Percentiles rank a stretch among this genome's conserved stretches.
phyloP scores from a whole-genome alignment of 2,888 invertebrate genomes.

The Hyposoter didymator region DNA sequence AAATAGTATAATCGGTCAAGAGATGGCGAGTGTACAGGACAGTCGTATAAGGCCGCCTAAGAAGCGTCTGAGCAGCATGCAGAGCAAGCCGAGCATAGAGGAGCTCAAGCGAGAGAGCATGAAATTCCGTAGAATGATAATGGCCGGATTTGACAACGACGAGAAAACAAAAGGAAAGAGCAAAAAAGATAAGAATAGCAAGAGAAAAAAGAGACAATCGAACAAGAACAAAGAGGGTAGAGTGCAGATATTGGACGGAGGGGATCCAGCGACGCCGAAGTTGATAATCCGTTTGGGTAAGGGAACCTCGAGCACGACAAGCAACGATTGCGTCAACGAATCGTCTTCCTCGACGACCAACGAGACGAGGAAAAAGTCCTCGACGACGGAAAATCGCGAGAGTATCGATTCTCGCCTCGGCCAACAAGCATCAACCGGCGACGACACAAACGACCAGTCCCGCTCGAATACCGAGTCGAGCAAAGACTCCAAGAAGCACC shows the following conservation, averaged over 20 bases:
- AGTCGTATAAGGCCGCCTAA: conserved; percentile 89
- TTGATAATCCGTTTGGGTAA: conserved; percentile 90
- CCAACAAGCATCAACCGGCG: conserved; percentile 64
- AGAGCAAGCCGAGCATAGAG: conserved; percentile 88
- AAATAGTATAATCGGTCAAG: conserved; percentile 85
- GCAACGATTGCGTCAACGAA: conserved; percentile 47
- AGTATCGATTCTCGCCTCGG: conserved; percentile 74
- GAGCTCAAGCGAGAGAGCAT: conserved; percentile 93
- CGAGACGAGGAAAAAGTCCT: conserved; percentile 32
- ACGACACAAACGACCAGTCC: conserved; percentile 69
- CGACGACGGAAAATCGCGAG: conserved; percentile 51
- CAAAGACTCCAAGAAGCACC: conserved; percentile 77
- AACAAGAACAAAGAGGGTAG: conserved; percentile 85
- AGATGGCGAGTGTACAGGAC: conserved; percentile 84
- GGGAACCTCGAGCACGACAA: conserved; percentile 51
- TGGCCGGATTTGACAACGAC: conserved; percentile 92
- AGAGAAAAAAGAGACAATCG: conserved; percentile 85
- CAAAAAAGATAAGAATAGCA: conserved; percentile 86
- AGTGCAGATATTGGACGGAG: conserved; percentile 87
- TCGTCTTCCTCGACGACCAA: conserved; percentile 23
- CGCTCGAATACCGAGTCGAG: conserved; percentile 73
- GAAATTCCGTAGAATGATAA: conserved; percentile 93
- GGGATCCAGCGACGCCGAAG: conserved; percentile 87
- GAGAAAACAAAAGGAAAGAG: conserved; percentile 85
- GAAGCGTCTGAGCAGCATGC: conserved; percentile 89